phyloP scores from a whole-genome alignment of 2,888 invertebrate species.

The Drosophila stalkeri region DNA sequence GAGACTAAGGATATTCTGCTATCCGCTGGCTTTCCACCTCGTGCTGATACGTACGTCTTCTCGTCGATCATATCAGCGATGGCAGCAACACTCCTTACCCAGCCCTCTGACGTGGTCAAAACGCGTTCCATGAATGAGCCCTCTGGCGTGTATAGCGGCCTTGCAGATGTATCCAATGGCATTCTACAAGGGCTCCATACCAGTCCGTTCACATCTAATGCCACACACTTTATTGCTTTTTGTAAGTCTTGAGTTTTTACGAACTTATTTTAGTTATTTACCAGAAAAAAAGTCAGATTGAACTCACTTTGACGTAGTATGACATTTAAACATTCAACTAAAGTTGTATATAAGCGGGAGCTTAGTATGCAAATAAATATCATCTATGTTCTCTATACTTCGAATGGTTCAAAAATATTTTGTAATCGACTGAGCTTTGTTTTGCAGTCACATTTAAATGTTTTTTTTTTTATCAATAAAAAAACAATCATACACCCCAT shows the following conservation, averaged over 20 bases:
- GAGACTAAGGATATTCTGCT: slow-evolving; percentile 90
- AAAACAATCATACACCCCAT: no score
- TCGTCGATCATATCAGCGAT: slow-evolving; percentile 93
- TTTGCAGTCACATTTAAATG: no score
- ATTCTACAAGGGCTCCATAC: slow-evolving; percentile 97
- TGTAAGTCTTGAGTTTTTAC: slow-evolving; percentile 96
- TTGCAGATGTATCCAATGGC: slow-evolving; percentile 91
- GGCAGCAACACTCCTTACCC: slow-evolving; percentile 88
- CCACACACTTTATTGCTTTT: slow-evolving; percentile 98
- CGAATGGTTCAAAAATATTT: no score
- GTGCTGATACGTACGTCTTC: slow-evolving; percentile 93
- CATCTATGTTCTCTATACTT: no score
- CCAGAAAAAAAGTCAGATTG: slow-evolving; percentile 26
- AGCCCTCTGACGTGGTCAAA: slow-evolving; percentile 98
- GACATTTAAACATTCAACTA: neutral
- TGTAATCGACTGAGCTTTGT: no score
- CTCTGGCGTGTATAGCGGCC: slow-evolving; percentile 93
- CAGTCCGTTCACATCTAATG: slow-evolving; percentile 96
- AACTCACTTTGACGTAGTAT: neutral
- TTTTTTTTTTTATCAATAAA: no score
- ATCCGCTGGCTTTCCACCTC: slow-evolving; percentile 90
- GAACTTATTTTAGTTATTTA: slow-evolving; percentile 90
- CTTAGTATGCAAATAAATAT: no score
- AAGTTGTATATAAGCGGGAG: neutral
- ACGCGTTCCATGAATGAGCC: slow-evolving; percentile 98